Percentiles rank a stretch among this genome's conserved stretches.
phyloP scores from a whole-genome alignment of 1,140 invertebrate genomes.

The Rhizoglyphus robini region DNA sequence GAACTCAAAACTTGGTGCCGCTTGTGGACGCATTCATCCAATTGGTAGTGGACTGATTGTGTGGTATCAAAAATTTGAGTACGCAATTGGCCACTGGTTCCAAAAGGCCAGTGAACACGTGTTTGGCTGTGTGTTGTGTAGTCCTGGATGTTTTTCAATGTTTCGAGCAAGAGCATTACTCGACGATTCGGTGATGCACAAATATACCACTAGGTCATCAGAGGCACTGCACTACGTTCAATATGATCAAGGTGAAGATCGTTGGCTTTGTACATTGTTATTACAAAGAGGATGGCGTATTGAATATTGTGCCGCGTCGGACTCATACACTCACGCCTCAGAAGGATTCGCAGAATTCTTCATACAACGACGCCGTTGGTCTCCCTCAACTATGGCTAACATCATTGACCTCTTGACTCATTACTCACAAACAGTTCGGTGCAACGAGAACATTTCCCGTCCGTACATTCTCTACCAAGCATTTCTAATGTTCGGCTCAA shows the following conservation, averaged over 20 bases:
- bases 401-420: constrained; percentile 46
- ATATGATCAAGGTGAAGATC: constrained; percentile 51
- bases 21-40: constrained; percentile 94
- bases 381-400: constrained; percentile 51
- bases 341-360: constrained; percentile 47
- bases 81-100: constrained; percentile 98
- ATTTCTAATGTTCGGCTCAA: constrained; percentile 41
- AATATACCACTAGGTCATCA: constrained; percentile 42
- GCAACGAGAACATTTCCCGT: constrained; percentile 45
- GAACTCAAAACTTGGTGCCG: constrained; percentile 81
- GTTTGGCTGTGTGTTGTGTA: constrained; percentile 92
- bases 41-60: constrained; percentile 95
- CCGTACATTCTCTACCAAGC: constrained; percentile 42
- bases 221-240: constrained; percentile 46
- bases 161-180: constrained; percentile 43
- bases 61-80: constrained; percentile 98
- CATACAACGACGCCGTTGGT: constrained; percentile 48
- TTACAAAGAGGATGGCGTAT: constrained; percentile 52
- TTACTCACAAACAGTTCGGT: constrained; percentile 38
- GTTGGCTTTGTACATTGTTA: constrained; percentile 49
- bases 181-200: constrained; percentile 46
- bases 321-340: constrained; percentile 49
- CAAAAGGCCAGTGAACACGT: constrained; percentile 99
- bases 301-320: constrained; percentile 46
- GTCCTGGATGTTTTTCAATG: constrained; percentile 94